Evolutionary conservation across 1,140 invertebrate genomes (phyloP).

Genomic region (Saccostrea echinata): DNA sequence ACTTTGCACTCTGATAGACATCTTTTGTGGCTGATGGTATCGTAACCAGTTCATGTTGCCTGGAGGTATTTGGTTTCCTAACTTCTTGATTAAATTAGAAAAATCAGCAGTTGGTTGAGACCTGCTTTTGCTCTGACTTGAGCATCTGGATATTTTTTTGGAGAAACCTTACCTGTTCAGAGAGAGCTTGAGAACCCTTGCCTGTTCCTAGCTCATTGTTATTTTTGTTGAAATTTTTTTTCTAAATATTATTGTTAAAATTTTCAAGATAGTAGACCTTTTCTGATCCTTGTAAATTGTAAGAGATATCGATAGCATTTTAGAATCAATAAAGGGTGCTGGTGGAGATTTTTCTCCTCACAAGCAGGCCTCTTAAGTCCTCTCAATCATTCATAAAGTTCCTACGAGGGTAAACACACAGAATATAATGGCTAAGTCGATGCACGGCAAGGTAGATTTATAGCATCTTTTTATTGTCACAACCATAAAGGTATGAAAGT

Average conservation of each 20-base stretch:
- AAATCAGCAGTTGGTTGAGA: background rate
- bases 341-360: background rate
- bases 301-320: background rate
- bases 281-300: background rate
- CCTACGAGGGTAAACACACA: background rate
- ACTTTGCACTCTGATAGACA: slow-evolving; percentile 8
- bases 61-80: slow-evolving; percentile 23
- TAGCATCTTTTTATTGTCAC: slow-evolving; percentile 29
- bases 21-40: slow-evolving; percentile 18
- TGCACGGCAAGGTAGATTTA: slow-evolving; percentile 9
- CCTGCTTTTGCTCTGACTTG: background rate
- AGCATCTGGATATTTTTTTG: slow-evolving; percentile 10
- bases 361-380: background rate
- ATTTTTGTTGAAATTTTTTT: background rate
- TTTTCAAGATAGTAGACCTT: background rate
- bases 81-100: slow-evolving; percentile 34
- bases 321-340: slow-evolving; percentile 13
- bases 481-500: slow-evolving; percentile 23
- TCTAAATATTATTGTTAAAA: background rate
- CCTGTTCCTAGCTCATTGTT: background rate
- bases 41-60: slow-evolving; percentile 15
- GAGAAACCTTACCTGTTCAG: background rate
- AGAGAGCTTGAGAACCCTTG: background rate
- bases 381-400: slow-evolving; percentile 30
- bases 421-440: slow-evolving; percentile 15